Evolutionary conservation across 2,888 invertebrate genomes (phyloP).

Genomic region (Mythimna vitellina): DNA sequence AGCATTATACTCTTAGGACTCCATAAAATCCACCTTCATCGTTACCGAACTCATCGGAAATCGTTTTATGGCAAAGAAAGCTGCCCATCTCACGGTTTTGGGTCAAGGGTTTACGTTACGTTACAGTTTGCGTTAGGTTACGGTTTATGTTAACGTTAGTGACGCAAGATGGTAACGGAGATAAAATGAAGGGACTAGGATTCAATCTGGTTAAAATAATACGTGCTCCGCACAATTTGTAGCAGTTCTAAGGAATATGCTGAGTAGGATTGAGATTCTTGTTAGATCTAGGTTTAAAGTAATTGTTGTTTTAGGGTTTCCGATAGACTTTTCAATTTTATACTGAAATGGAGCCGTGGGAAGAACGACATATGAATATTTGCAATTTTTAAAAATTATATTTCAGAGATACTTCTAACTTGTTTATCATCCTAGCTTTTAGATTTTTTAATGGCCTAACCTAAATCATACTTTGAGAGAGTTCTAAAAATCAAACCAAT

Average conservation of each 20-base stretch:
- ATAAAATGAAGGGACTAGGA: constrained; percentile 27
- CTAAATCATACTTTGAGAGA: too few species aligned
- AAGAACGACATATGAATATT: background rate
- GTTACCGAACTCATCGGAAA: constrained; percentile 27
- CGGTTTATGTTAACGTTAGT: constrained; percentile 32
- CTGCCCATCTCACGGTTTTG: constrained; percentile 32
- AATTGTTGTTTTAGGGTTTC: background rate
- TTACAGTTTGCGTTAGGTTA: constrained; percentile 24
- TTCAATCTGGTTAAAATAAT: constrained; percentile 46
- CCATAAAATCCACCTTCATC: constrained; percentile 25
- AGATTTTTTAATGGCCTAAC: too few species aligned
- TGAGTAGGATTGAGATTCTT: constrained; percentile 10
- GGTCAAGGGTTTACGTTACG: constrained; percentile 40
- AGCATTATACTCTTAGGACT: background rate
- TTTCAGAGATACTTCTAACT: background rate
- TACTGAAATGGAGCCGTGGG: background rate
- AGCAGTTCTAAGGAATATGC: constrained; percentile 13
- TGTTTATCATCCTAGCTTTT: too few species aligned
- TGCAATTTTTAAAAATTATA: background rate
- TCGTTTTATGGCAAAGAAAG: constrained; percentile 38
- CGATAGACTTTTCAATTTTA: background rate
- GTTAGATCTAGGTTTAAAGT: background rate
- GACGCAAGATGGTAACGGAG: constrained; percentile 13
- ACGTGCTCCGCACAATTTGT: constrained; percentile 11
- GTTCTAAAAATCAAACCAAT: background rate